A percentile compares a stretch with the other conserved stretches of the same genome.
phyloP scores from a whole-genome alignment of 2,113 vertebrate genomes.

The Chaetorhynchus papuensis region DNA sequence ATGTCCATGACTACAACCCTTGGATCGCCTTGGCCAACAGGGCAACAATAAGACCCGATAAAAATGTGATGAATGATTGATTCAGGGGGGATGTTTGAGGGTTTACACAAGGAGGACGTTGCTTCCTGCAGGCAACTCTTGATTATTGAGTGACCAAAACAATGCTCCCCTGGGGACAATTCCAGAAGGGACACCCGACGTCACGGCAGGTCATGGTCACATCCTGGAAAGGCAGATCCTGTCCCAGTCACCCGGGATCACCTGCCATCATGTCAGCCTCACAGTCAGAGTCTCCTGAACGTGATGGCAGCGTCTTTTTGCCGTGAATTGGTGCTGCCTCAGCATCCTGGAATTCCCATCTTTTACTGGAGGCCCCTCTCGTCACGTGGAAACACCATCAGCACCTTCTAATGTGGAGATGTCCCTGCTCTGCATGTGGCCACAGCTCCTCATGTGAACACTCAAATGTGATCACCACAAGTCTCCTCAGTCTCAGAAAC shows the following conservation, averaged over 20 bases:
- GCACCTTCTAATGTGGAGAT: accelerated
- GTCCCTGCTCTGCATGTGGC: accelerated
- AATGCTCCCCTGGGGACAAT: slow-evolving; percentile 17
- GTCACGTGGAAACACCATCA: neutral
- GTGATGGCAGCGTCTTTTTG: neutral
- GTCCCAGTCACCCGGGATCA: neutral
- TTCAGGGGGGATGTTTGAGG: neutral
- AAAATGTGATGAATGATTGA: neutral
- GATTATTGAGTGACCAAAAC: neutral
- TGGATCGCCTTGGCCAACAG: neutral
- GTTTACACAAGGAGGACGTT: neutral
- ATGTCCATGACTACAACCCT: neutral
- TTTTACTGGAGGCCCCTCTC: neutral
- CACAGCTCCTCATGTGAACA: too few relatives aligned
- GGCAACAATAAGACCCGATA: neutral
- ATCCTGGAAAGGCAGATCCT: neutral
- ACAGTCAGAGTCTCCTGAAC: neutral
- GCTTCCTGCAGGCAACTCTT: neutral
- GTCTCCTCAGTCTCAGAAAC: accelerated
- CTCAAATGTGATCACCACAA: neutral
- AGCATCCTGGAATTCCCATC: neutral
- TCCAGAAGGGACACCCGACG: neutral
- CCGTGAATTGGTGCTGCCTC: neutral
- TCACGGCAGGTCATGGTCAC: neutral
- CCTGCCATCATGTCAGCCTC: neutral